Percentiles rank a stretch among this genome's conserved stretches.
phyloP scores from a whole-genome alignment of 2,888 invertebrate genomes.

The Parelbella ahira region DNA sequence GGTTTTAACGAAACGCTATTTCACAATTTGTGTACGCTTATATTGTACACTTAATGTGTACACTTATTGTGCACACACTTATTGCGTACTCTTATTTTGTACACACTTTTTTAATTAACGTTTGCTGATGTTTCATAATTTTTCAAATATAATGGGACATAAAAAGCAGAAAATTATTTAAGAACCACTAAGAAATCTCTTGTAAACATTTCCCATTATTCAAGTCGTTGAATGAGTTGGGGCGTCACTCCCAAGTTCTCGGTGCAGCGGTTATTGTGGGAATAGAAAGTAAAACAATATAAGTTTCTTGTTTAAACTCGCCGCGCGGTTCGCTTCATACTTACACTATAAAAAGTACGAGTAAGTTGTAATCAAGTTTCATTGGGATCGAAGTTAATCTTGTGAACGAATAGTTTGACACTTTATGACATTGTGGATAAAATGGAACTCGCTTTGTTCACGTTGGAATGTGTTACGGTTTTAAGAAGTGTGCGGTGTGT shows the following conservation, averaged over 20 bases:
- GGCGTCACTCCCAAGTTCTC: constrained; percentile 28
- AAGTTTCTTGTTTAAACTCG: constrained; percentile 26
- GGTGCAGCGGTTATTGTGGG: constrained; percentile 29
- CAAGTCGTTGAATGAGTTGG: constrained; percentile 25
- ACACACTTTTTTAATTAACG: no score
- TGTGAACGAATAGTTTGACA: constrained; percentile 12
- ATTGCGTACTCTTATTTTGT: no score
- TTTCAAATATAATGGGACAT: no score
- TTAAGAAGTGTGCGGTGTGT: no score
- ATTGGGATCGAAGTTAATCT: constrained; percentile 18
- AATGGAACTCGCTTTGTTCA: constrained; percentile 1
- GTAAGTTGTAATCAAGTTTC: constrained; percentile 21
- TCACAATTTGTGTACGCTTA: no score
- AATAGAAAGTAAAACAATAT: constrained; percentile 29
- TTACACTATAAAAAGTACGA: background rate
- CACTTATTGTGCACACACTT: no score
- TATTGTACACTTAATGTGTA: no score
- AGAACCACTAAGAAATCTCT: no score
- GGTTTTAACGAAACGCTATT: no score
- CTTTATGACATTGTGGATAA: constrained; percentile 4
- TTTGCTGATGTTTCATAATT: no score
- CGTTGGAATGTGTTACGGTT: background rate
- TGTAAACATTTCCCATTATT: constrained; percentile 31
- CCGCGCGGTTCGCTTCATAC: constrained; percentile 23
- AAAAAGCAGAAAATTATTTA: no score